These are phyloP conservation scores for Eutolmus rufibarbis DNA, from an alignment of 2,888 invertebrate genomes.

Conservation along the genomic window DNA sequence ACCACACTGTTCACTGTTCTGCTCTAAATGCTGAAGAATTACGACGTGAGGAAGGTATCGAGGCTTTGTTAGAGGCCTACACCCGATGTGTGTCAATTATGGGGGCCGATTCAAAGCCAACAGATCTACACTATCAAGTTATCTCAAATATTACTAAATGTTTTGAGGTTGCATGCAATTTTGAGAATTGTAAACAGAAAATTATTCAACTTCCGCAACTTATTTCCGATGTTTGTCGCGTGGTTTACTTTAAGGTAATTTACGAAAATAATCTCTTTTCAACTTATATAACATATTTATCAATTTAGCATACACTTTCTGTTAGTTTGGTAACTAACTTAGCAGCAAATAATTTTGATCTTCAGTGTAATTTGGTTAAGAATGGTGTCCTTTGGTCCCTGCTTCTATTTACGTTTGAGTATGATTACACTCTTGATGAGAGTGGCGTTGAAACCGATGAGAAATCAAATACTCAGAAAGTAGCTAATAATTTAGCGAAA, in stretches of 20 bases:
- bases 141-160: slow-evolving; percentile 91
- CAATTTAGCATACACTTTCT: slow-evolving; percentile 77
- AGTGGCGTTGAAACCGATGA: slow-evolving; percentile 88
- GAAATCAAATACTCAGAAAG: slow-evolving; percentile 88
- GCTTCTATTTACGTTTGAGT: slow-evolving; percentile 87
- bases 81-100: slow-evolving; percentile 93
- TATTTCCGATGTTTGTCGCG: slow-evolving; percentile 83
- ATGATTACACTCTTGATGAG: slow-evolving; percentile 97
- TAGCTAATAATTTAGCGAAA: slow-evolving; percentile 91
- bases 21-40: slow-evolving; percentile 98
- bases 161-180: slow-evolving; percentile 94
- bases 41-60: slow-evolving; percentile 90
- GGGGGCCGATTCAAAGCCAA: slow-evolving; percentile 76
- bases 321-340: slow-evolving; percentile 90
- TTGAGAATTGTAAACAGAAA: slow-evolving; percentile 86
- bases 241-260: slow-evolving; percentile 82
- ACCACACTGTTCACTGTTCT: slow-evolving; percentile 95
- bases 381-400: slow-evolving; percentile 93
- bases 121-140: slow-evolving; percentile 86
- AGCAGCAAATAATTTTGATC: slow-evolving; percentile 77
- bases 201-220: slow-evolving; percentile 89
- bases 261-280: slow-evolving; percentile 10
- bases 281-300: background rate
- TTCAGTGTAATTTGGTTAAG: slow-evolving; percentile 84
- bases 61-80: slow-evolving; percentile 86